Conservation (phyloP, 2,888 invertebrate genomes). For the Nipponacmea schrenckii region DNA sequence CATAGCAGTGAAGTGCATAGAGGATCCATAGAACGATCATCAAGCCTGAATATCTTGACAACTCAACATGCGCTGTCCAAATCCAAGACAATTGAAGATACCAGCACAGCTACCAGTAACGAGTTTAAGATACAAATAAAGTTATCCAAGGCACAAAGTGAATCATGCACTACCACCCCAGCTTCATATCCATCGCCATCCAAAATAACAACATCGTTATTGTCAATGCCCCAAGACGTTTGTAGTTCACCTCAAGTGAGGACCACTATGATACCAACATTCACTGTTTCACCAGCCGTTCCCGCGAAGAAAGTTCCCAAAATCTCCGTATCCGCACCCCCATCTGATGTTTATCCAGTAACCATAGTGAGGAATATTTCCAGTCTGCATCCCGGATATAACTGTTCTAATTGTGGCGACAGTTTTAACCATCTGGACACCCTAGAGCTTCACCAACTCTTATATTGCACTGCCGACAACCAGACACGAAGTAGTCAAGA, state of each 20-base stretch:
- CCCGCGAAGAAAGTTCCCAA: conserved; percentile 44
- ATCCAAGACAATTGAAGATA: conserved; percentile 10
- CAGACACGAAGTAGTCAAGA: neutral
- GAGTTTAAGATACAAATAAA: conserved; percentile 56
- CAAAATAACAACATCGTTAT: neutral
- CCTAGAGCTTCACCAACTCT: conserved; percentile 81
- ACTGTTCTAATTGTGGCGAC: conserved; percentile 81
- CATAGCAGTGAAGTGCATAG: conserved; percentile 15
- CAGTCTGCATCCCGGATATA: neutral
- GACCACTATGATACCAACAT: neutral
- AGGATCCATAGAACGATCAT: conserved; percentile 13
- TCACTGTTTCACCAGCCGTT: neutral
- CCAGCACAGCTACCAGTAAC: conserved; percentile 25
- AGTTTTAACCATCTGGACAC: conserved; percentile 84
- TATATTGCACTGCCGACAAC: conserved; percentile 73
- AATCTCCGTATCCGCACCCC: conserved; percentile 51
- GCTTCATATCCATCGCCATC: too few species aligned
- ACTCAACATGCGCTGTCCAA: conserved; percentile 2
- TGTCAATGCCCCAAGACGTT: neutral
- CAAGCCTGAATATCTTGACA: neutral
- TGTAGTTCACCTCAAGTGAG: too few species aligned
- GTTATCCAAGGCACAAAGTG: conserved; percentile 30
- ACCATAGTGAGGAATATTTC: neutral
- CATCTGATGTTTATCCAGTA: conserved; percentile 14
- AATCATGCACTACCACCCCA: neutral